Conservation (phyloP, 2,113 vertebrate genomes). For the Lepus timidus region DNA sequence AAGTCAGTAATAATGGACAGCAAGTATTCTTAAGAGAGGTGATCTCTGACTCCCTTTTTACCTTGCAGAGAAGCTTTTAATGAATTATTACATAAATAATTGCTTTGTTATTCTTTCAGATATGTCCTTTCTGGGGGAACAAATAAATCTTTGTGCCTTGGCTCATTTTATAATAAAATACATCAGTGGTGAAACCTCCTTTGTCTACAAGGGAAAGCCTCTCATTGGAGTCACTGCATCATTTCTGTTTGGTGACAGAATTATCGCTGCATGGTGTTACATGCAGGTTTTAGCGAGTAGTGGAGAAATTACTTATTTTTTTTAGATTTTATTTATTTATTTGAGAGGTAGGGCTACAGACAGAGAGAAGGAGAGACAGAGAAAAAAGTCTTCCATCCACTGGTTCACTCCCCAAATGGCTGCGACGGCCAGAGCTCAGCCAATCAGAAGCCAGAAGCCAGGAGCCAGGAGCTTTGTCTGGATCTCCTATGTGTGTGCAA, state of each 20-base stretch:
- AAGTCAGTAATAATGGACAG: not conserved
- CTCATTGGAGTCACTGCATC: not conserved
- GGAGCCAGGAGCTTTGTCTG: too few relatives aligned
- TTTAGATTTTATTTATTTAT: not conserved
- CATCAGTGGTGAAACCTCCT: not conserved
- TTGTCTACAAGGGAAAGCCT: not conserved
- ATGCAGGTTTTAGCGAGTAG: not conserved
- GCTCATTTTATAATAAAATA: slow-evolving; percentile 27
- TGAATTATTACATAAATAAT: not conserved
- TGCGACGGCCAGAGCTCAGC: too few relatives aligned
- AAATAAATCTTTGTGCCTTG: slow-evolving; percentile 27
- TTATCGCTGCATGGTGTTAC: not conserved
- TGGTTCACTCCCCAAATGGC: too few relatives aligned
- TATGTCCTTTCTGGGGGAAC: not conserved
- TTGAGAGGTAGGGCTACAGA: too few relatives aligned
- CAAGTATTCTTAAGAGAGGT: not conserved
- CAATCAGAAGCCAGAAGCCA: too few relatives aligned
- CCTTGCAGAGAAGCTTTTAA: not conserved
- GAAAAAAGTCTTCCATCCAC: too few relatives aligned
- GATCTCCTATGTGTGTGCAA: too few relatives aligned
- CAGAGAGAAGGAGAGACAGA: too few relatives aligned
- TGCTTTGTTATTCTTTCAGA: slow-evolving; percentile 4
- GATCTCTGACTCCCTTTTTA: not conserved
- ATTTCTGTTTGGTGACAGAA: not conserved
- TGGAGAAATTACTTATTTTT: not conserved